Evolutionary conservation across 30 jellyfish, hydroid and myxozoan genomes (phyloP), one percentile per base, ranked within the genome.

Genomic region (Cassiopea xamachana): DNA sequence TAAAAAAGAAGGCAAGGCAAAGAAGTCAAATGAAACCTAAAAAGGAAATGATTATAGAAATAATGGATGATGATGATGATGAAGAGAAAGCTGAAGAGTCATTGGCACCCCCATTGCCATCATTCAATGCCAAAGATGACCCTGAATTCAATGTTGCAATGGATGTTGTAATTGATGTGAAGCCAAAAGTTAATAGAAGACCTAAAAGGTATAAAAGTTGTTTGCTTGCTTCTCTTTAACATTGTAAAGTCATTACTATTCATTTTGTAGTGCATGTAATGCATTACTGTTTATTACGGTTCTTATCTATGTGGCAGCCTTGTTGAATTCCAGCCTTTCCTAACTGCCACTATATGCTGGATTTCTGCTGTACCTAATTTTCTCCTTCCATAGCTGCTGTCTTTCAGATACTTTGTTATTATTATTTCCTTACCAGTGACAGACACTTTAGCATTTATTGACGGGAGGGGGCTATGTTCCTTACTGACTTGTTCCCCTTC

Each of bases 91-190:
- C 27, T 48, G 81, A 70, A 39, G 81, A 17, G 68, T 55, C 14
- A 2, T 81, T 48, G 17, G 96, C 71, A 48, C 89, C 87, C 1
- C 80, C 77, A 0, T 83, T 86, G 2, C 88, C 96, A 9, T 89
- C 88, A 60, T 86, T 60, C 47, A 27, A 73, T 58, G 69, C 74
- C 50, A 86, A 80, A 47, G 96, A 89, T 14, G 96, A 79, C 58
- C 91, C 88, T 62, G 88, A 89, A 18, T 79, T 79, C 39, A 60
- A 80, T 12, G 49, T 75, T 50, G 13, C 82, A 44, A 50, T 48
- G n/a, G 90, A 61, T 1, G 55, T 15, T 67, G 85, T 15, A 2
- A 60, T 85, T 7, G 72, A 48, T 69, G 91, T 55, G 1, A 51
- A 72, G 69, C 47, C 87, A 48, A 79, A 58, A 39, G 48, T 76